A percentile compares a stretch with the other conserved stretches of the same genome.
phyloP scores from a whole-genome alignment of 2,888 invertebrate genomes.

The Plagodis dolabraria region DNA sequence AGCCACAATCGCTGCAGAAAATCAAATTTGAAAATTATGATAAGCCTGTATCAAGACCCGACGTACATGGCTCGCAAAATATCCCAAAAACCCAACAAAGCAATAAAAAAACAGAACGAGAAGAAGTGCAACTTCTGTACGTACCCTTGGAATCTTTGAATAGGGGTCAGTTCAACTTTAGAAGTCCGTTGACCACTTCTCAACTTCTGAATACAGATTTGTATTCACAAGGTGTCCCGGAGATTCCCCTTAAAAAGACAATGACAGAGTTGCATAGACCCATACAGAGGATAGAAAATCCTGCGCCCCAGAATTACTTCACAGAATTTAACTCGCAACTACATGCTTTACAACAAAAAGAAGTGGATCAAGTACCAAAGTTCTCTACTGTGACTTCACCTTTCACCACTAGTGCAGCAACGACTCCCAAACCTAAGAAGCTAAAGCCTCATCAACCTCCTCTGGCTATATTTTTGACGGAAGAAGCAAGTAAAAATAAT shows the following conservation, averaged over 20 bases:
- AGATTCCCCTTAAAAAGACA: constrained; percentile 54
- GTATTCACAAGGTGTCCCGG: constrained; percentile 54
- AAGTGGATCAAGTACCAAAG: constrained; percentile 66
- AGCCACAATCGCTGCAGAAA: constrained; percentile 70
- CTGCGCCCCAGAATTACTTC: constrained; percentile 55
- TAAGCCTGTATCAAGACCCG: constrained; percentile 45
- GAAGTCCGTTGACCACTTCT: constrained; percentile 55
- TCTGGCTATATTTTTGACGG: constrained; percentile 91
- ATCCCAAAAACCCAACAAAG: constrained; percentile 35
- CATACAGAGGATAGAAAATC: constrained; percentile 55
- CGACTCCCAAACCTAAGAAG: constrained; percentile 81
- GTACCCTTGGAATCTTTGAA: constrained; percentile 92
- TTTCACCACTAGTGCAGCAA: constrained; percentile 70
- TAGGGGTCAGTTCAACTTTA: constrained; percentile 73
- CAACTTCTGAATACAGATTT: constrained; percentile 63
- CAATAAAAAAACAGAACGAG: constrained; percentile 72
- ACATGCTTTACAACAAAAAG: constrained; percentile 33
- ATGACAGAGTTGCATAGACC: constrained; percentile 61
- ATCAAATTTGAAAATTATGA: constrained; percentile 69
- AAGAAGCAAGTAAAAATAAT: constrained; percentile 71
- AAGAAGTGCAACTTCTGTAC: constrained; percentile 91
- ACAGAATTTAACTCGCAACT: constrained; percentile 64
- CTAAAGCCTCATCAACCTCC: constrained; percentile 93
- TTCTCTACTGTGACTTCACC: constrained; percentile 69
- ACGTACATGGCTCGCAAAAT: constrained; percentile 45